Evolutionary conservation across 1,140 invertebrate species (phyloP), one percentile per base, ranked within the genome.

Genomic region (Armadillidium nasatum): DNA sequence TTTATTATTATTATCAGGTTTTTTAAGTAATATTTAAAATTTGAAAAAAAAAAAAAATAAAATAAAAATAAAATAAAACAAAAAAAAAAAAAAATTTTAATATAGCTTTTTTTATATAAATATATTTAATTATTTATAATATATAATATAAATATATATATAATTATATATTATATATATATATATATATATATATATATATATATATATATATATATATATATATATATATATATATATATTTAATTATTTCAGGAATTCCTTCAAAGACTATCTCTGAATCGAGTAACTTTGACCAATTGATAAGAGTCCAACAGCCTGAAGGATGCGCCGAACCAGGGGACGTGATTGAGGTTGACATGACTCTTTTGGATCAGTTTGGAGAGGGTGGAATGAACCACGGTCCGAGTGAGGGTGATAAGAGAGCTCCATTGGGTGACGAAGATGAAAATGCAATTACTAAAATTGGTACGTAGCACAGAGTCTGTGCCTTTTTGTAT

Each of bases 151-250:
- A 4, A 33, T 21, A 70, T 21, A 21, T 13, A 70, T 23, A 4
- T 3, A 33, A n/a, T n/a, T n/a, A n/a, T n/a, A n/a, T n/a, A n/a
- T n/a, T n/a, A n/a, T n/a, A n/a, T 13, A 70, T 70, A 21, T 70
- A 70, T 70, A 22, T 33, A 69, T 70, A 22, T 70, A 33, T 21
- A 33, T 11, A 4, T 4, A 70, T 21, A 70, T 13, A 70, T 22
- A 21, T 70, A 23, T 70, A 23, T 70, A 23, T 70, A 70, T 4
- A 4, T 4, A 70, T 23, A 70, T 23, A 70, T 23, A 70, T 23
- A 70, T 23, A 70, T 23, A 70, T 23, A 70, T 70, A 70, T 70
- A 70, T 70, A 70, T 70, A 70, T 70, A 70, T 70, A 70, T 4
- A 70, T 10, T 70, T 2, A 4, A 4, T 22, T 70, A 22, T 3